Percentiles rank a stretch among this genome's conserved stretches.
Conservation (phyloP, 2,888 invertebrate species). For the Diachrysia chrysitis region DNA sequence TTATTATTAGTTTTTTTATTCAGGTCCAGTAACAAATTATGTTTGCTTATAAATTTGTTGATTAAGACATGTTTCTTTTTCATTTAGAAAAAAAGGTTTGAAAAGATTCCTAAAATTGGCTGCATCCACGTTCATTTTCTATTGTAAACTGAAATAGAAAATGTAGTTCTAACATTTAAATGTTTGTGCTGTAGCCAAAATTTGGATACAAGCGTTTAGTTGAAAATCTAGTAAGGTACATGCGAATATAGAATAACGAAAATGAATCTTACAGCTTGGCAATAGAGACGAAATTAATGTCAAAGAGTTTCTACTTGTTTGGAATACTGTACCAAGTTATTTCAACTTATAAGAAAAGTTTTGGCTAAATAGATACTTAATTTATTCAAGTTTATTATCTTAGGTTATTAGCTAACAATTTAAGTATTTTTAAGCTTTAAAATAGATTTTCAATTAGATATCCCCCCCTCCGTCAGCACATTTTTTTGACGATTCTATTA, state of each 20-base stretch:
- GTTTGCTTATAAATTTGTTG: no score
- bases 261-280: slow-evolving; percentile 20
- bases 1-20: no score
- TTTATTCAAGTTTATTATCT: no score
- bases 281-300: background rate
- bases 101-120: slow-evolving; percentile 5
- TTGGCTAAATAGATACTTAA: no score
- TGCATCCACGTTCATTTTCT: slow-evolving; percentile 15
- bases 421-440: no score
- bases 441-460: no score
- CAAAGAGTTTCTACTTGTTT: background rate
- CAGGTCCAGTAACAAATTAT: no score
- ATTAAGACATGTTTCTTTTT: no score
- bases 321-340: background rate
- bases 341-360: background rate
- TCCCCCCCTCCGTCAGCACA: no score
- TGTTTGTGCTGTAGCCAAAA: slow-evolving; percentile 36
- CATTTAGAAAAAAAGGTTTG: no score
- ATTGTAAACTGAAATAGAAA: slow-evolving; percentile 18
- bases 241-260: slow-evolving; percentile 12
- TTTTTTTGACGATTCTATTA: no score
- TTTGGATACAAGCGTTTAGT: background rate
- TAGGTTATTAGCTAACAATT: no score
- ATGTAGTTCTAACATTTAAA: slow-evolving; percentile 28
- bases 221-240: slow-evolving; percentile 24